Evolutionary conservation across 1,140 invertebrate genomes (phyloP), one percentile per base, ranked within the genome.

Genomic region (Drosophila insularis): DNA sequence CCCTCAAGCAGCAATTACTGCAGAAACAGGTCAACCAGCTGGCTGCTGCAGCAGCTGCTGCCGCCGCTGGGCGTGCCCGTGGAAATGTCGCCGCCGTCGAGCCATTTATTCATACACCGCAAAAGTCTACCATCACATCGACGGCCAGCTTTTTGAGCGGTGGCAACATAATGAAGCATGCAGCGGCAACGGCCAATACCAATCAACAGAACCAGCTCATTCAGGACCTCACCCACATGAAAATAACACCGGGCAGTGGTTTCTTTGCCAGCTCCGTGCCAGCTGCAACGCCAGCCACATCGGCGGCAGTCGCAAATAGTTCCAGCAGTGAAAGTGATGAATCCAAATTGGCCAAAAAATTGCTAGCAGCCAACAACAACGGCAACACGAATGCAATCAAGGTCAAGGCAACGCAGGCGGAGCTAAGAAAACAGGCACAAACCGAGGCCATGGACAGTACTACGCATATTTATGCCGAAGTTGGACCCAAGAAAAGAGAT

Each of bases 31-130:
- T 89, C 27, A 89, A 90, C 55, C 85, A 89, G 39, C 59, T 81
- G 71, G 78, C 86, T 1, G 78, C 80, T 7, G 81, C 82, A 10
- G 87, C 87, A 4, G 80, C 86, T 2, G 86, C 90, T 5, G 78
- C 89, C 1, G 78, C 82, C 43, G 77, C 86, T 2, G 81, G 78
- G 10, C 80, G 90, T 1, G 90, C 84, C 7, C 80, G 81, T 0
- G 81, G 85, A 58, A 97, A 97, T 90, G 95, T 98, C 58, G 97
- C 97, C 1, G 96, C 97, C 6, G 96, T 98, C 2, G 97, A 98
- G 86, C 97, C 97, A 0, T 97, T 97, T 82, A 97, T 97, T 78
- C 96, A 97, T 81, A 95, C 96, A 77, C 96, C 96, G 7, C 95
- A 95, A 19, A 91, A 91, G 71, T 89, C 91, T 17, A 91, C 81